These are phyloP conservation scores for Rhyacophila evoluta DNA, from an alignment of 2,888 invertebrate species.

Conservation along the genomic window DNA sequence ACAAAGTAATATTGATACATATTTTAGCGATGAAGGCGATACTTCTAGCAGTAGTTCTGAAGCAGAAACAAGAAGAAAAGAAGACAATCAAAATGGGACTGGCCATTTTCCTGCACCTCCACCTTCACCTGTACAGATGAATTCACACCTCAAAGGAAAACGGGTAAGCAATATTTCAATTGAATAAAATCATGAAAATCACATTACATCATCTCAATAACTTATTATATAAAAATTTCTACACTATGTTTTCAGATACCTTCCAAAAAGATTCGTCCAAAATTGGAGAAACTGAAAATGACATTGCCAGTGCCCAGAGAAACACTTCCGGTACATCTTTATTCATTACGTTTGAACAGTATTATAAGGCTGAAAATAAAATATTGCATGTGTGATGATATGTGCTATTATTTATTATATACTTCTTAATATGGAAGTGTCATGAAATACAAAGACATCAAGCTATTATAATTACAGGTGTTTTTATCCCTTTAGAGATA, in stretches of 20 bases:
- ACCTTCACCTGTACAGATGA: conserved; percentile 75
- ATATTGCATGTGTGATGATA: too few relatives aligned
- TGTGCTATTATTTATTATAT: too few relatives aligned
- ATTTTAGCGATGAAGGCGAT: conserved; percentile 82
- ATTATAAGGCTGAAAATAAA: neutral
- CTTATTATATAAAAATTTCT: too few relatives aligned
- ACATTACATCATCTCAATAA: too few relatives aligned
- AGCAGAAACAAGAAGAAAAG: conserved; percentile 73
- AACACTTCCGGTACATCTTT: conserved; percentile 74
- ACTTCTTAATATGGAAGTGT: too few relatives aligned
- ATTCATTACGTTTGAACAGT: too few relatives aligned
- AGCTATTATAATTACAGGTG: too few relatives aligned
- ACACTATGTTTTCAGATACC: conserved; percentile 64
- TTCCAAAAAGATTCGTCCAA: conserved; percentile 62
- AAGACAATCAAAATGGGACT: conserved; percentile 60
- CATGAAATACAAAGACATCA: too few relatives aligned
- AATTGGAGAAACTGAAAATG: conserved; percentile 65
- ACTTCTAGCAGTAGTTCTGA: conserved; percentile 80
- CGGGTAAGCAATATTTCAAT: conserved; percentile 33
- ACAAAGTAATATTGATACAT: too few relatives aligned
- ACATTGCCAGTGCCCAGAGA: conserved; percentile 66
- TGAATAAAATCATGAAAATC: too few relatives aligned
- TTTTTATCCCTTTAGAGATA: too few relatives aligned
- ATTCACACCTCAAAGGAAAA: conserved; percentile 59
- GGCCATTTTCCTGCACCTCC: conserved; percentile 74